Base-by-base conservation (phyloP, 2,888 invertebrate genomes). In the Amiota communis region DNA sequence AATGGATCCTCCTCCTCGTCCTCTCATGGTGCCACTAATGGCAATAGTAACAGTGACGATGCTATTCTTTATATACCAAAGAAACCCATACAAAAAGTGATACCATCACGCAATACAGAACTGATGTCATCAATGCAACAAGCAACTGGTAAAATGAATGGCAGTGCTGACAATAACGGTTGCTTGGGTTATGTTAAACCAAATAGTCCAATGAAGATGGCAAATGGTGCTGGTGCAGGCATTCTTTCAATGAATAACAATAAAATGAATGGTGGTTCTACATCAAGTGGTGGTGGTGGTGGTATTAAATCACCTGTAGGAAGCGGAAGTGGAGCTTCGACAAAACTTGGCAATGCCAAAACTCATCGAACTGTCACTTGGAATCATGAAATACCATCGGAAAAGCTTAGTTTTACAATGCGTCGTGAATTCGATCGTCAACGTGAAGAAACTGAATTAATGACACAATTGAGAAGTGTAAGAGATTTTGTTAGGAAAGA, bases 401-500 rank as follows among this genome's bases (percentile, higher is more conserved):
- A 95, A 79, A 95, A 95, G 87, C 93, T 96, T 83, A 95, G 95
- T 86, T 97, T 97, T 88, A 97, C 97, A 0, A 96, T 97, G 94
- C 93, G 97, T 85, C 92, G 97, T 79, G 97, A 97, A 89, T 95
- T 97, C 79, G 97, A 97, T 88, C 95, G 96, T 83, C 96, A 96
- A 85, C 94, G 95, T 87, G 97, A 97, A 89, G 97, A 97, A 88
- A 93, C 93, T 8, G 96, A 97, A 87, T 91, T 97, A 81, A 93
- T 97, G 86, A 94, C 94, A 78, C 95, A 96, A 89, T 90, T 98
- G 79, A 92, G 96, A 90, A 93, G 91, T 91, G 97, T 97, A 89
- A 92, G 93, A 85, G 6, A 36, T 36, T 36, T 36, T 36, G 36
- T 6, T 6, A 36, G 36, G 6, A 6, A 36, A 36, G 36, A 36